phyloP scores from a whole-genome alignment of 2,113 vertebrate species.

The Hemiscyllium ocellatum region DNA sequence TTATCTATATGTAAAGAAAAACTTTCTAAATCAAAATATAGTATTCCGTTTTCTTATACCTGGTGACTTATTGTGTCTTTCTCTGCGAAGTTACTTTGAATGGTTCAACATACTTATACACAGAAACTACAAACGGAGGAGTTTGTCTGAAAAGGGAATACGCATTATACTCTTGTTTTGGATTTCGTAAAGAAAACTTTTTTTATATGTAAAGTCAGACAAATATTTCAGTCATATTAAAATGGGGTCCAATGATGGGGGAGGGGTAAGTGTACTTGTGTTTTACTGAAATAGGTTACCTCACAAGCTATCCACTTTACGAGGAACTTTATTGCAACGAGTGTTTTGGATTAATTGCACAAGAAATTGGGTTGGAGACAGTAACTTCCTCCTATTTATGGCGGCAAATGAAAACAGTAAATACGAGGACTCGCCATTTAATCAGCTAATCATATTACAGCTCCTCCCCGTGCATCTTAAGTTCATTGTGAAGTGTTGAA shows the following conservation, averaged over 20 bases:
- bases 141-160: neutral
- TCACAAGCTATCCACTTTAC: neutral
- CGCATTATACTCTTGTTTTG: neutral
- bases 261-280: no score
- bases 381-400: conserved; percentile 61
- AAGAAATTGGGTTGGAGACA: conserved; percentile 35
- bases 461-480: conserved; percentile 69
- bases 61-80: conserved; percentile 62
- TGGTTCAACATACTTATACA: neutral
- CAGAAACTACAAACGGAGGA: neutral
- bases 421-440: conserved; percentile 70
- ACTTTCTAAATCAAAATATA: conserved; percentile 90
- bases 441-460: conserved; percentile 66
- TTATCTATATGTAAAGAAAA: conserved; percentile 85
- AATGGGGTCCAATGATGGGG: neutral
- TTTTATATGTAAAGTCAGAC: neutral
- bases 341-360: neutral
- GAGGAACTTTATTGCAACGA: neutral
- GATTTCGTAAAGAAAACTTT: neutral
- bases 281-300: no score
- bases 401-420: conserved; percentile 71
- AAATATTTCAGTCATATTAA: neutral
- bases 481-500: conserved; percentile 76
- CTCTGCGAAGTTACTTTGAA: conserved; percentile 40
- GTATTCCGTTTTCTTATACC: conserved; percentile 86